Evolutionary conservation across 1,140 invertebrate species (phyloP).

Genomic region (Trissolcus basalis): DNA sequence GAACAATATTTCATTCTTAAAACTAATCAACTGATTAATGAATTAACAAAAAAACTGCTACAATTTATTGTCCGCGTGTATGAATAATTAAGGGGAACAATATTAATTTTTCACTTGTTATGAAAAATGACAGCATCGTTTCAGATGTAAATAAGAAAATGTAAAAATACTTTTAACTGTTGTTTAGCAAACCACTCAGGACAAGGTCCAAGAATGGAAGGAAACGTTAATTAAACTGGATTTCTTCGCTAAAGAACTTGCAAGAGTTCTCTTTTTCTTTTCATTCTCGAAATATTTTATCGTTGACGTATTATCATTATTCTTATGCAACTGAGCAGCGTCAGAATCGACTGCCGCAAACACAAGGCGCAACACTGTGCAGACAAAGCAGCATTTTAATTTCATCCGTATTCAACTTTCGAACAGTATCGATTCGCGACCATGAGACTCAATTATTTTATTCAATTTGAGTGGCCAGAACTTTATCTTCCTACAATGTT

Average conservation of each 20-base stretch:
- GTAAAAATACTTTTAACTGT: conserved; percentile 43
- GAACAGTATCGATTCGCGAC: too few species aligned
- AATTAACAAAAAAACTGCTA: too few species aligned
- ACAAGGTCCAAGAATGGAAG: conserved; percentile 14
- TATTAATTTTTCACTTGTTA: neutral
- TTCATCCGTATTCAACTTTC: too few species aligned
- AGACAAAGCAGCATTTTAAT: neutral
- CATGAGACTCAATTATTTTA: too few species aligned
- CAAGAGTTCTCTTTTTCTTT: conserved; percentile 21
- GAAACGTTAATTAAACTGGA: conserved; percentile 53
- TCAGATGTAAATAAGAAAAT: conserved; percentile 38
- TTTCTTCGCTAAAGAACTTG: conserved; percentile 45
- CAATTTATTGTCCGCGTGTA: too few species aligned
- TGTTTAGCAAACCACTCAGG: conserved; percentile 39
- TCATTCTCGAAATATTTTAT: conserved; percentile 37
- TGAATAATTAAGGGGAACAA: neutral
- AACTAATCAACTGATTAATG: too few species aligned
- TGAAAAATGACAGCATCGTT: conserved; percentile 23
- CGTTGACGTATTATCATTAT: conserved; percentile 23
- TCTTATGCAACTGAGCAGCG: conserved; percentile 40
- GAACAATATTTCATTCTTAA: too few species aligned
- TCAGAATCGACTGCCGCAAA: conserved; percentile 11
- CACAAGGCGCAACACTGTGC: neutral
- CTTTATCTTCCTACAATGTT: too few species aligned
- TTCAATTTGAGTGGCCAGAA: too few species aligned